Conservation (phyloP, 1,140 invertebrate genomes). For the Drepana arcuata region DNA sequence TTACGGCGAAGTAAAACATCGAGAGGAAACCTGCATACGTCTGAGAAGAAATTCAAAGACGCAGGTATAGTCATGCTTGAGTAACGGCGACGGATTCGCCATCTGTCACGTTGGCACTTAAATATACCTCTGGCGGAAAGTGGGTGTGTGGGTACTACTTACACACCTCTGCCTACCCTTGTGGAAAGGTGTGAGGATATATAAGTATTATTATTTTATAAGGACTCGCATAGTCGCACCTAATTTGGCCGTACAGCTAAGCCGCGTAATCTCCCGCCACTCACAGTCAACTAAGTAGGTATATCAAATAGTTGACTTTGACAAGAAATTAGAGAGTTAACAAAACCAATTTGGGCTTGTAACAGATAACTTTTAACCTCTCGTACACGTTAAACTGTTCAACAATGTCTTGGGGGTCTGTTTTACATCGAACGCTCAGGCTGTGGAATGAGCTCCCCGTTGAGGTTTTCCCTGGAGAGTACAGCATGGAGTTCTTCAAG, state of each 20-base stretch:
- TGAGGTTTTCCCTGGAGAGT: too few species aligned
- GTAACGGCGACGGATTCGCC: too few species aligned
- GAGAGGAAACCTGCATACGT: too few species aligned
- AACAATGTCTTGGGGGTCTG: too few species aligned
- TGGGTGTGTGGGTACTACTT: neutral
- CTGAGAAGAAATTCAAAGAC: too few species aligned
- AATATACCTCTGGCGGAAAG: neutral
- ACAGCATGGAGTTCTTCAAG: too few species aligned
- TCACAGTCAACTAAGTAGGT: conserved; percentile 31
- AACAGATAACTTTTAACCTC: conserved; percentile 37
- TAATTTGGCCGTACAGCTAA: conserved; percentile 11
- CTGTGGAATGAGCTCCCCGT: too few species aligned
- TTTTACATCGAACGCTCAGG: too few species aligned
- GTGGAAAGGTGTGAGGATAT: neutral
- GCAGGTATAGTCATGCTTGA: too few species aligned
- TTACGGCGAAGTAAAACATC: too few species aligned
- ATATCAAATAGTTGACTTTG: conserved; percentile 49
- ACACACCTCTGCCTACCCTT: neutral
- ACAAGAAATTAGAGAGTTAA: conserved; percentile 30
- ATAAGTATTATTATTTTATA: neutral
- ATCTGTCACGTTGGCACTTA: neutral
- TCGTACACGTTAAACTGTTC: too few species aligned
- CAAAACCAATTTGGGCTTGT: conserved; percentile 21
- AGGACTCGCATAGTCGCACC: conserved; percentile 9
- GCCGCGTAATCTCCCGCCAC: conserved; percentile 28